Base-by-base conservation (phyloP, 2,888 invertebrate species). In the Pediacus dermestoides region DNA sequence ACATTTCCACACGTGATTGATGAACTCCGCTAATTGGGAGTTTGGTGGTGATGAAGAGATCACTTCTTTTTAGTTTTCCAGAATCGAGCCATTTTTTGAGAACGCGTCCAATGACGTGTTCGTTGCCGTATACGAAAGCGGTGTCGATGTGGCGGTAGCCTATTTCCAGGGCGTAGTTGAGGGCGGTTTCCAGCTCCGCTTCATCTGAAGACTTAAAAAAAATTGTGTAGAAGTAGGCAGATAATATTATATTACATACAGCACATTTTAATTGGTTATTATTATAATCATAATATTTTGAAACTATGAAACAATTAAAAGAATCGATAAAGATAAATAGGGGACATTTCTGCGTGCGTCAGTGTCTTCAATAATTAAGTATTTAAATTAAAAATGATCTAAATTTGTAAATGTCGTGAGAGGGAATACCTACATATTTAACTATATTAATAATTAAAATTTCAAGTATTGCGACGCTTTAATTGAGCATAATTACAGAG, bases 71-170 rank as follows among this genome's bases (percentile, higher is more conserved):
- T 1, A 79, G 60, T 53, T 77, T 76, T 34, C 82, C 80, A 4
- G 74, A 74, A 27, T 76, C 76, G 21, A 88, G 67, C 81, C 85
- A 84, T 44, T 76, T 75, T 51, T 77, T 75, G 0, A 89, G 69
- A 1, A 82, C 81, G 16, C 77, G 75, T 1, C 88, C 88, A 45
- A 89, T 76, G 0, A 76, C 75, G 1, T 73, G 72, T 60, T 89
- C 88, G 58, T 88, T 89, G 44, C 77, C 71, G 58, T 89, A 89
- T 2, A 76, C 81, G 2, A 79, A 74, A 0, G 88, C 88, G 0
- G 85, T 78, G 63, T 89, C 89, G 46, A 89, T 82, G 57, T 87
- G 87, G 2, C 88, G 76, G 64, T 88, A 89, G 1, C 89, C 88
- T 26, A 76, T 76, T 48, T 78, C 77, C 23, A 89, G 63, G 0